Percentiles rank a stretch among this genome's conserved stretches.
Conservation (phyloP, 92 coral and sea anemone species). For the Parazoanthus swiftii region DNA sequence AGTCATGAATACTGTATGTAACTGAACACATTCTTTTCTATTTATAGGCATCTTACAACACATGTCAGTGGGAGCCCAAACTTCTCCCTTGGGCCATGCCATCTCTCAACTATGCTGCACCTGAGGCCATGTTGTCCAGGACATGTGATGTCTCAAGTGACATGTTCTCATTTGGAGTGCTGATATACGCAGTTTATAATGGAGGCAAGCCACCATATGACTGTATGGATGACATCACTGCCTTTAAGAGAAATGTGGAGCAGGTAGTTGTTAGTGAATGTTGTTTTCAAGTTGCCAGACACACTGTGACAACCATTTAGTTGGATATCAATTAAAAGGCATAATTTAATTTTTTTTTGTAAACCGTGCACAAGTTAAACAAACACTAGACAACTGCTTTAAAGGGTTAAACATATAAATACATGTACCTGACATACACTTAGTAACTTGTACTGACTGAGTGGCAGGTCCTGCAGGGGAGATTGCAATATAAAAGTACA, state of each 20-base stretch:
- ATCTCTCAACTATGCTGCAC: slow-evolving; percentile 88
- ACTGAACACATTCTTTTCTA: neutral
- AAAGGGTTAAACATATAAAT: no score
- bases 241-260: slow-evolving; percentile 90
- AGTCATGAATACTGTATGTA: no score
- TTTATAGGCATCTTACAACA: slow-evolving; percentile 77
- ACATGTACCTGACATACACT: no score
- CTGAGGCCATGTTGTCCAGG: slow-evolving; percentile 91
- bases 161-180: slow-evolving; percentile 90
- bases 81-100: slow-evolving; percentile 92
- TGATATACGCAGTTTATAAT: slow-evolving; percentile 88
- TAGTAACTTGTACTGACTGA: no score
- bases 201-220: slow-evolving; percentile 81
- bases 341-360: no score
- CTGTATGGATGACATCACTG: slow-evolving; percentile 83
- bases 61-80: slow-evolving; percentile 92
- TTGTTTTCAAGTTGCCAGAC: no score
- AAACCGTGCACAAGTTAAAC: no score
- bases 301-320: no score
- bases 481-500: no score
- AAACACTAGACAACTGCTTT: no score
- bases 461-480: no score
- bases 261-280: slow-evolving; percentile 54
- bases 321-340: no score
- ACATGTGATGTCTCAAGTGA: slow-evolving; percentile 90